phyloP scores from a whole-genome alignment of 2,888 invertebrate genomes.

The Orthosia cruda region DNA sequence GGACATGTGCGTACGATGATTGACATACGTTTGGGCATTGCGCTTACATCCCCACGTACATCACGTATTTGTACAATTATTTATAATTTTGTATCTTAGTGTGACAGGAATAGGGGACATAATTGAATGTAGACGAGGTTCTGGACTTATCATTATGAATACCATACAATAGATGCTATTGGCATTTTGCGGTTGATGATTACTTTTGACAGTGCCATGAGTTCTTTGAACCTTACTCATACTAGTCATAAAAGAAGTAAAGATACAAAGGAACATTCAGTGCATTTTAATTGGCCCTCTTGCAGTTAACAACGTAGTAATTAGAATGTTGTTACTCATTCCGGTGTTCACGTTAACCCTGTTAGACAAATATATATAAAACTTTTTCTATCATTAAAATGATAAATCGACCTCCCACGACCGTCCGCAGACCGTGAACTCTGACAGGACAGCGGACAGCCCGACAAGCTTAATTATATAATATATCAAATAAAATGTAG shows the following conservation, averaged over 20 bases:
- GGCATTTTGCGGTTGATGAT: conserved; percentile 60
- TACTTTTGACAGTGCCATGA: conserved; percentile 63
- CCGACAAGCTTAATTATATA: conserved; percentile 70
- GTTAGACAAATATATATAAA: conserved; percentile 48
- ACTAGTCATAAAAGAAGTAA: background rate
- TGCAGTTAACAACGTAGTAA: conserved; percentile 24
- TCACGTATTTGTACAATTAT: conserved; percentile 22
- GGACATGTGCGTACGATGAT: conserved; percentile 76
- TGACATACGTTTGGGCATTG: conserved; percentile 70
- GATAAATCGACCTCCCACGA: conserved; percentile 72
- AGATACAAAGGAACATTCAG: conserved; percentile 14
- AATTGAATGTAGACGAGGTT: conserved; percentile 28
- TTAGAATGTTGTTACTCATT: conserved; percentile 29
- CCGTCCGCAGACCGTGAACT: conserved; percentile 65
- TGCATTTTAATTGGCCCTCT: conserved; percentile 20
- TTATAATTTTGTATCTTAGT: conserved; percentile 9
- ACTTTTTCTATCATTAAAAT: conserved; percentile 41
- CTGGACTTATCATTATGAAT: conserved; percentile 35
- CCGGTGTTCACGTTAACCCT: conserved; percentile 33
- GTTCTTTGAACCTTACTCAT: conserved; percentile 29
- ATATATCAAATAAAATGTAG: conserved; percentile 70
- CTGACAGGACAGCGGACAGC: conserved; percentile 61
- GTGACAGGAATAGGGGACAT: conserved; percentile 14
- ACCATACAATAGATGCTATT: conserved; percentile 49
- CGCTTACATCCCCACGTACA: conserved; percentile 48